Conservation (phyloP, 23 tunicate species). For the Halocynthia aurantium region DNA sequence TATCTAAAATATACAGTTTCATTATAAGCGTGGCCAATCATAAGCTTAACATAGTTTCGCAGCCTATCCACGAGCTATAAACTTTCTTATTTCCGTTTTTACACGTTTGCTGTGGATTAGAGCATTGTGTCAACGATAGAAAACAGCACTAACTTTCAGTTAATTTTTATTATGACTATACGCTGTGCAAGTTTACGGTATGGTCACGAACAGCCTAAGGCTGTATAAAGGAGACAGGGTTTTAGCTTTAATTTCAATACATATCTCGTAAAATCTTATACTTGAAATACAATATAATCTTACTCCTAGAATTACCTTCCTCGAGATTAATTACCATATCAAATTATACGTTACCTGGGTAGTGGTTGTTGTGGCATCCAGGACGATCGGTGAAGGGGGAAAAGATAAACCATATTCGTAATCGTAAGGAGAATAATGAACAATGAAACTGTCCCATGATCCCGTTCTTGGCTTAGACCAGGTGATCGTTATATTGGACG, state of each 20-base stretch:
- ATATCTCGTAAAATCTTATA: background rate
- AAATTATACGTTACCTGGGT: constrained; percentile 27
- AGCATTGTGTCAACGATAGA: too few species aligned
- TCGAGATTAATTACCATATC: background rate
- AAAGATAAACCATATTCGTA: constrained; percentile 27
- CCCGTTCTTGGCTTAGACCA: constrained; percentile 69
- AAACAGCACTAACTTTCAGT: too few species aligned
- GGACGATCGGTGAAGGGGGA: constrained; percentile 20
- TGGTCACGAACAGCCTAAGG: too few species aligned
- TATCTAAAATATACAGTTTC: constrained; percentile 25
- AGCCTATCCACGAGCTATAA: too few species aligned
- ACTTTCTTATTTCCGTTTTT: too few species aligned
- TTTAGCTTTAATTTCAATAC: too few species aligned
- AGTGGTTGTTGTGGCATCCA: constrained; percentile 1
- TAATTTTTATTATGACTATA: too few species aligned
- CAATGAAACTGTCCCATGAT: constrained; percentile 64
- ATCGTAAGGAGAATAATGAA: constrained; percentile 79
- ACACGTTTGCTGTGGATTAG: too few species aligned
- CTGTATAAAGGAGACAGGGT: too few species aligned
- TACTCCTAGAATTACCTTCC: background rate
- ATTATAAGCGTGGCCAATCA: background rate
- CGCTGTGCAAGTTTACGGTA: too few species aligned
- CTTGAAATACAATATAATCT: background rate
- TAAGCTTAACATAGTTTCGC: background rate
- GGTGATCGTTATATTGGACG: constrained; percentile 15